Percentiles rank a stretch among this genome's conserved stretches.
Conservation (phyloP, 2,797 vertebrate genomes). For the Chrysocyon brachyurus region DNA sequence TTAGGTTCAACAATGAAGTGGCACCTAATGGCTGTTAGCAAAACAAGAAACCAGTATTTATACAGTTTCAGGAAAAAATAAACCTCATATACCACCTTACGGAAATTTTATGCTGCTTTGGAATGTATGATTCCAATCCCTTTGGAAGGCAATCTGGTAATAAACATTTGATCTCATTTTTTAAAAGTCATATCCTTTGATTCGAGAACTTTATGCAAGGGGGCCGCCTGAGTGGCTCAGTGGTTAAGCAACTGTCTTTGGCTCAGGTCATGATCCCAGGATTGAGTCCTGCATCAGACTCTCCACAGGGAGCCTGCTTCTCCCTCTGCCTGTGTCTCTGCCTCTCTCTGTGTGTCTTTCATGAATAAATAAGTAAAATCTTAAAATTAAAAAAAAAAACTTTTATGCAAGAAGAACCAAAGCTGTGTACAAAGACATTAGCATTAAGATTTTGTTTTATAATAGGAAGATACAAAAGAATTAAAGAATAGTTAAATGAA, state of each 20-base stretch:
- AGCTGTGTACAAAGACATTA: background rate
- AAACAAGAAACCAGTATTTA: constrained; percentile 42
- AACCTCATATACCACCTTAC: background rate
- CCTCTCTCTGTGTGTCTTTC: too few relatives aligned
- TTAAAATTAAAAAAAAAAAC: too few relatives aligned
- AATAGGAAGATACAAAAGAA: background rate
- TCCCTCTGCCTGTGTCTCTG: too few relatives aligned
- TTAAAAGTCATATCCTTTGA: constrained; percentile 35
- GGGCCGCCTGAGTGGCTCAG: too few relatives aligned
- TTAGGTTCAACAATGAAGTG: background rate
- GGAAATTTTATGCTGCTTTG: background rate
- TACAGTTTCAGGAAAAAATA: background rate
- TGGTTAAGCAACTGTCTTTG: too few relatives aligned
- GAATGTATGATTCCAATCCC: background rate
- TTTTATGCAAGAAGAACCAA: constrained; percentile 49
- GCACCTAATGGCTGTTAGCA: constrained; percentile 14
- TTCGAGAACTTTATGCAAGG: constrained; percentile 3
- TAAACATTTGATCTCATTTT: background rate
- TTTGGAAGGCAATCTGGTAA: background rate
- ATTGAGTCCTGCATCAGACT: too few relatives aligned
- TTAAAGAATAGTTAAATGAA: constrained; percentile 31
- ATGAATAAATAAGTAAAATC: too few relatives aligned
- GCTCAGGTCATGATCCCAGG: too few relatives aligned
- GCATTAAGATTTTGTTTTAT: background rate
- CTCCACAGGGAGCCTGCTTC: too few relatives aligned